Percentiles rank a stretch among this genome's conserved stretches.
Conservation (phyloP, 2,797 vertebrate genomes). For the Holocentrus rufus region DNA sequence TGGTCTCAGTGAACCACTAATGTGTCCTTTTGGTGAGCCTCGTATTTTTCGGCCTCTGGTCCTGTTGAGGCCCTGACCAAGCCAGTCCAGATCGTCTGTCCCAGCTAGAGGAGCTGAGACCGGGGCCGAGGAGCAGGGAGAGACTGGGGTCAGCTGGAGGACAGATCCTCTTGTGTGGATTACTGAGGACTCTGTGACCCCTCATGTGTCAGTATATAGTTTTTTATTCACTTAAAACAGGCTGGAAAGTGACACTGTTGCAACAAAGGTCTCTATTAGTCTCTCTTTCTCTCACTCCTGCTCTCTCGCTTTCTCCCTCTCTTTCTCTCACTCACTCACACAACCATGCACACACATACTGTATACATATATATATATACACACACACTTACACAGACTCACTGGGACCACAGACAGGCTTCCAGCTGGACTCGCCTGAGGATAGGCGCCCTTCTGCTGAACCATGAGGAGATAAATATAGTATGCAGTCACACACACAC, state of each 20-base stretch:
- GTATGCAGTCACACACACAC: not conserved
- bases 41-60: not conserved
- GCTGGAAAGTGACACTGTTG: too few relatives aligned
- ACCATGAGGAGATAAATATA: slow-evolving; percentile 39
- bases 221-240: too few relatives aligned
- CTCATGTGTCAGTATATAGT: too few relatives aligned
- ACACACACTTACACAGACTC: not conserved
- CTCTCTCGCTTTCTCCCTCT: not conserved
- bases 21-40: not conserved
- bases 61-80: slow-evolving; percentile 4
- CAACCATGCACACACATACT: not conserved
- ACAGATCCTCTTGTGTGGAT: not conserved
- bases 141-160: slow-evolving; percentile 32
- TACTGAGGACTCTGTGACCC: too few relatives aligned
- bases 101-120: slow-evolving; percentile 5
- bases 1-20: not conserved
- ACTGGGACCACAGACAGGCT: not conserved
- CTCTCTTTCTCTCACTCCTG: too few relatives aligned
- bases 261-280: too few relatives aligned
- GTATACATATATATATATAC: slow-evolving; percentile 10
- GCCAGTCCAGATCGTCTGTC: slow-evolving; percentile 12
- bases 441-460: slow-evolving; percentile 17
- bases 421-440: slow-evolving; percentile 12
- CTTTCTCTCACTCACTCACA: not conserved
- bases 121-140: not conserved